Evolutionary conservation across 2,888 invertebrate genomes (phyloP).

Genomic region (Ichneumoninae sp.): DNA sequence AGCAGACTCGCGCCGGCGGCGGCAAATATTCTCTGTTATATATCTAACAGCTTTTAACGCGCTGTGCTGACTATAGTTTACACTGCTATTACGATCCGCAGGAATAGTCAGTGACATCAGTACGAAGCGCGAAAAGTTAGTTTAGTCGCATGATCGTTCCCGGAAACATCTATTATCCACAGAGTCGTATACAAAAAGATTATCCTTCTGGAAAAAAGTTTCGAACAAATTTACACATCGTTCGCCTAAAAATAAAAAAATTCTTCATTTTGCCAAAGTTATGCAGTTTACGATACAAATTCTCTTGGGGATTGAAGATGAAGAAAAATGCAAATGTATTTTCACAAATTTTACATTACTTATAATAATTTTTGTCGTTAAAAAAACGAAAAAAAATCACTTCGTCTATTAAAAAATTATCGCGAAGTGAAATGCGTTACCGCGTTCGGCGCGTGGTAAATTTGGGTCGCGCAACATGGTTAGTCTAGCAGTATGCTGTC

Average conservation of each 20-base stretch:
- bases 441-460: not conserved
- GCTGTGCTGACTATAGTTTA: slow-evolving; percentile 17
- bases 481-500: slow-evolving; percentile 39
- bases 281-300: not conserved
- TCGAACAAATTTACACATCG: not conserved
- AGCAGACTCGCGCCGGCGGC: slow-evolving; percentile 60
- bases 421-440: not conserved
- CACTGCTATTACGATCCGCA: slow-evolving; percentile 66
- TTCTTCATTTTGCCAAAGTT: not conserved
- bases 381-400: not conserved
- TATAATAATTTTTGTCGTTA: not conserved
- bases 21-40: slow-evolving; percentile 40
- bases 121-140: slow-evolving; percentile 43
- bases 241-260: not conserved
- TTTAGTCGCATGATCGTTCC: slow-evolving; percentile 14
- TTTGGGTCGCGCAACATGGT: slow-evolving; percentile 11
- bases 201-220: not conserved
- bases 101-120: slow-evolving; percentile 78
- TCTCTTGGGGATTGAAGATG: not conserved
- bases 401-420: not conserved
- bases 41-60: slow-evolving; percentile 39
- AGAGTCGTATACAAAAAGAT: not conserved
- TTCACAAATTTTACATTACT: not conserved
- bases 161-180: not conserved
- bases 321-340: not conserved